Conservation (phyloP, 2,888 invertebrate species). For the Agonopterix arenella region DNA sequence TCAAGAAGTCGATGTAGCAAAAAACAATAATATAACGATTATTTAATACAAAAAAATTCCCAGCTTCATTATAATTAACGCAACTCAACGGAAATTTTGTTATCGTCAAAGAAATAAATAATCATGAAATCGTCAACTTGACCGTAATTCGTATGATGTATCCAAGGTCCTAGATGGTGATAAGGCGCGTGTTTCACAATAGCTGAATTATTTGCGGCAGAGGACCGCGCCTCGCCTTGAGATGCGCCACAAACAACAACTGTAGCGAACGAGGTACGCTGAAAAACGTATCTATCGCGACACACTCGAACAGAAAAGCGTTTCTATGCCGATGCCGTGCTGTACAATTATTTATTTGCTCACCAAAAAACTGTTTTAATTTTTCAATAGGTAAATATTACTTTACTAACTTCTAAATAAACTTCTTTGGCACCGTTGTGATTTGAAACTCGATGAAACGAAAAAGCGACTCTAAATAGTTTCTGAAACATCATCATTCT, state of each 20-base stretch:
- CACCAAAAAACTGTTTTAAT: no score
- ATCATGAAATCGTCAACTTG: conserved; percentile 73
- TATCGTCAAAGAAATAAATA: conserved; percentile 51
- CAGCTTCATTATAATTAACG: not conserved
- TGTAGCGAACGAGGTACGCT: conserved; percentile 53
- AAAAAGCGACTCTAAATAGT: no score
- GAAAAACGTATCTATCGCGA: conserved; percentile 36
- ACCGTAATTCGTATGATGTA: conserved; percentile 74
- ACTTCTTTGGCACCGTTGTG: no score
- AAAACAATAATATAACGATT: not conserved
- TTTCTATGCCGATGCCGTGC: not conserved
- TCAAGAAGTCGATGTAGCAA: no score
- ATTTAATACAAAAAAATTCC: not conserved
- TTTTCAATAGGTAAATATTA: no score
- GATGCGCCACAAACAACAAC: conserved; percentile 73
- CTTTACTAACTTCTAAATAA: no score
- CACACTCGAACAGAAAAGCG: conserved; percentile 52
- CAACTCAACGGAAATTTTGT: conserved; percentile 41
- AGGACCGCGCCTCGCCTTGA: conserved; percentile 62
- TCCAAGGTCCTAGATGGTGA: conserved; percentile 61
- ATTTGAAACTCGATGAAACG: no score
- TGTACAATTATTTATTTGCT: no score
- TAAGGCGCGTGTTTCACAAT: conserved; percentile 70
- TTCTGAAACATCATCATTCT: no score
- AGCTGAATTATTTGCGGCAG: conserved; percentile 76